phyloP scores from a whole-genome alignment of 2,888 invertebrate genomes.

The Himalopsyche tibetana region DNA sequence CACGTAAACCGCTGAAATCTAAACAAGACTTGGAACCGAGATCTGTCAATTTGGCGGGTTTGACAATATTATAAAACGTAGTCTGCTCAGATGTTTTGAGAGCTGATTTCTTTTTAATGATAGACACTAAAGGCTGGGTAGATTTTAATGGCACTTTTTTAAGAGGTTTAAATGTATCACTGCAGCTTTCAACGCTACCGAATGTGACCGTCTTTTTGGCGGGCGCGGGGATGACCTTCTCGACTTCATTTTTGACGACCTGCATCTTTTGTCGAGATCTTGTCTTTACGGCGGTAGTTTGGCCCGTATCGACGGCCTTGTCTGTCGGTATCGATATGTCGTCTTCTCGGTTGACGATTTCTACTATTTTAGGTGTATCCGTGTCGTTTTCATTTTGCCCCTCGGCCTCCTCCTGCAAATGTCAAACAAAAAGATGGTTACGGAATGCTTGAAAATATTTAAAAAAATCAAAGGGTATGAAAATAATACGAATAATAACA shows the following conservation, averaged over 20 bases:
- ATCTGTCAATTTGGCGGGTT: conserved; percentile 80
- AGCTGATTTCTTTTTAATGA: conserved; percentile 80
- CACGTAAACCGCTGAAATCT: conserved; percentile 75
- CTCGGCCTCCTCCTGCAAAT: conserved; percentile 62
- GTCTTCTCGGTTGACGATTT: conserved; percentile 39
- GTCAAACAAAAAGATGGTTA: conserved; percentile 48
- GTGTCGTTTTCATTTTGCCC: conserved; percentile 66
- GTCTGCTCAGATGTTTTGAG: conserved; percentile 78
- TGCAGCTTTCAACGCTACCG: conserved; percentile 80
- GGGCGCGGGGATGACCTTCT: conserved; percentile 72
- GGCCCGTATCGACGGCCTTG: conserved; percentile 9
- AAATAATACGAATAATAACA: not conserved
- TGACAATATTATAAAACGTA: conserved; percentile 78
- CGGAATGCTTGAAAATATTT: conserved; percentile 29
- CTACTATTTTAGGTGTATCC: conserved; percentile 55
- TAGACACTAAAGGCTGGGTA: conserved; percentile 79
- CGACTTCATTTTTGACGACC: conserved; percentile 70
- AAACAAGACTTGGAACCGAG: conserved; percentile 78
- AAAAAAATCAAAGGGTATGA: not conserved
- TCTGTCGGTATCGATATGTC: not conserved
- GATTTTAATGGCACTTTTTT: conserved; percentile 79
- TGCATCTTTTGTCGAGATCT: conserved; percentile 77
- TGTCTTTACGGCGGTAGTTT: conserved; percentile 67
- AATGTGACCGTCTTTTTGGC: conserved; percentile 81
- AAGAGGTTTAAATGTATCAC: conserved; percentile 77